A percentile compares a stretch with the other conserved stretches of the same genome.
These are phyloP conservation scores for Caretta caretta DNA, from an alignment of 2,113 vertebrate species.

Conservation along the genomic window DNA sequence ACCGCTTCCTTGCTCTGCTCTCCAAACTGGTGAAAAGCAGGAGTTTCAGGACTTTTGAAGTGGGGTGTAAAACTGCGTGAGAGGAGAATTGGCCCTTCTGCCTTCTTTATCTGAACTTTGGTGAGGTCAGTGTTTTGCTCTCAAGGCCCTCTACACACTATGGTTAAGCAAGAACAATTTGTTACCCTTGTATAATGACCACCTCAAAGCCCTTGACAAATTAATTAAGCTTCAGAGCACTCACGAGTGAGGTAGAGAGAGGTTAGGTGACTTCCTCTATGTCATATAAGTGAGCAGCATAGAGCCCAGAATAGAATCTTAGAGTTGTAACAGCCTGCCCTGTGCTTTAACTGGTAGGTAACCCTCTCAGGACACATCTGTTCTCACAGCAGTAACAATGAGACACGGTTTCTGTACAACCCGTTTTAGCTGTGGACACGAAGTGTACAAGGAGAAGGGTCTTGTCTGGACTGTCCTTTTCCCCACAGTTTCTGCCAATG, in stretches of 20 bases:
- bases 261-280: neutral
- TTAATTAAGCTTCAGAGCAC: neutral
- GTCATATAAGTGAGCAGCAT: neutral
- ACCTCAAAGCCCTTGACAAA: neutral
- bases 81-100: neutral
- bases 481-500: neutral
- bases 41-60: neutral
- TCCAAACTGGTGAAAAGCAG: neutral
- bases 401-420: neutral
- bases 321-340: fast-evolving
- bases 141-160: neutral
- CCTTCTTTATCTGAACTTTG: neutral
- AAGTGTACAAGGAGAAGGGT: fast-evolving
- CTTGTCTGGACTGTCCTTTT: neutral
- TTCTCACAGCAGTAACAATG: neutral
- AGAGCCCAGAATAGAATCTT: neutral
- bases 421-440: neutral
- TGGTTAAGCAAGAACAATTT: neutral
- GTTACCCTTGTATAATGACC: neutral
- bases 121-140: neutral
- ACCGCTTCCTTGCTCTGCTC: neutral
- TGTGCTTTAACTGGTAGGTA: neutral
- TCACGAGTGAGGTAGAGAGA: neutral
- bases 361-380: neutral
- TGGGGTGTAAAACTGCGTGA: neutral